Conservation (phyloP, 2,113 vertebrate species). For the Taxidea taxus region DNA sequence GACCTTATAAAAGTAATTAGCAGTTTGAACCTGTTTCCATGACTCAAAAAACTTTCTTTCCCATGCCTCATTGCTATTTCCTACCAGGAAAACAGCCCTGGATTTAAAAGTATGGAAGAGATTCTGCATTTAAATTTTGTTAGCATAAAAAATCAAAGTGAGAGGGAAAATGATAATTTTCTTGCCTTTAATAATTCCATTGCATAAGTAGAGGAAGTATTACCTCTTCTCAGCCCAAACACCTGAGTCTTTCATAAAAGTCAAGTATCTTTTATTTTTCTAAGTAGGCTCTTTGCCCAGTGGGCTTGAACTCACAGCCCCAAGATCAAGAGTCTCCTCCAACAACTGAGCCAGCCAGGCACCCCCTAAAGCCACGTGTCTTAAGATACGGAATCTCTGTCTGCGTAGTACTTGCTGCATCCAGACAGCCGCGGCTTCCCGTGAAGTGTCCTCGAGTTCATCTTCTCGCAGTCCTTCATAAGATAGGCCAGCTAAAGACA, state of each 20-base stretch:
- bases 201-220: not conserved
- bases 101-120: constrained; percentile 21
- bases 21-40: not conserved
- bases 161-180: not conserved
- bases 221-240: not conserved
- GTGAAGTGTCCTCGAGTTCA: not conserved
- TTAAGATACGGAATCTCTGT: not conserved
- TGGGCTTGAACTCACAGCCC: not conserved
- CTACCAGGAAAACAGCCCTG: not conserved
- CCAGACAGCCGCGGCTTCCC: not conserved
- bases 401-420: not conserved
- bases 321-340: not conserved
- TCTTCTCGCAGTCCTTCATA: not conserved
- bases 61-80: not conserved
- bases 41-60: not conserved
- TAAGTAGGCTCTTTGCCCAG: not conserved
- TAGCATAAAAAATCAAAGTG: not conserved
- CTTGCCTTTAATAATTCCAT: constrained; percentile 1
- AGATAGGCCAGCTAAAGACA: not conserved
- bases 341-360: not conserved
- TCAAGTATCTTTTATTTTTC: not conserved
- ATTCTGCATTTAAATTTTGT: constrained; percentile 16
- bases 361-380: not conserved
- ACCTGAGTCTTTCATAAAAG: constrained; percentile 4
- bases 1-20: not conserved